Evolutionary conservation across 2,113 vertebrate genomes (phyloP).

Genomic region (Ascaphus truei): DNA sequence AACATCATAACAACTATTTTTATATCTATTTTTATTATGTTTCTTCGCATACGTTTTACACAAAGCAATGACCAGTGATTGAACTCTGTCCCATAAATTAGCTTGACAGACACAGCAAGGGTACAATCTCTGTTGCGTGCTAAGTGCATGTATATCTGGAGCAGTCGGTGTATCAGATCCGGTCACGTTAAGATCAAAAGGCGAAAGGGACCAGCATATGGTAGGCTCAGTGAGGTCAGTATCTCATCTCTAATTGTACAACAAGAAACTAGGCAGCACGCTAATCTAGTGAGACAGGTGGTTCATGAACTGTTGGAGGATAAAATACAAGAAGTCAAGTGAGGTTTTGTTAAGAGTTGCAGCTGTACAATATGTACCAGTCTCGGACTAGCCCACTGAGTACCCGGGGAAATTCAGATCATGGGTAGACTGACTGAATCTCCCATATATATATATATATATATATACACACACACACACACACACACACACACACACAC

Average conservation of each 20-base stretch:
- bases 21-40: too few species aligned
- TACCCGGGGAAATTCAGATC: too few species aligned
- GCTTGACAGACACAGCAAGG: neutral
- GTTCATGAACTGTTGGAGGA: too few species aligned
- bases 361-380: too few species aligned
- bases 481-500: too few species aligned
- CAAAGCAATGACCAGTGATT: neutral
- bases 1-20: too few species aligned
- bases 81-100: neutral
- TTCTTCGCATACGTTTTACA: neutral
- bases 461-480: too few species aligned
- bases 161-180: conserved; percentile 12
- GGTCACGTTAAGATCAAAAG: conserved; percentile 15
- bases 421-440: too few species aligned
- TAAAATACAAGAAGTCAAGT: neutral
- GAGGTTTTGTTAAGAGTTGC: neutral
- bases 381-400: too few species aligned
- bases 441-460: too few species aligned
- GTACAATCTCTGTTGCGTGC: conserved; percentile 8
- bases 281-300: neutral
- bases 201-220: neutral
- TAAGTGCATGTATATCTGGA: conserved; percentile 6
- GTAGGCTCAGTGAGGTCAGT: neutral
- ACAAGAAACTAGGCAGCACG: neutral
- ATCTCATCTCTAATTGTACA: neutral